A percentile compares a stretch with the other conserved stretches of the same genome.
phyloP scores from a whole-genome alignment of 2,113 vertebrate genomes.

The Myiozetetes cayanensis region DNA sequence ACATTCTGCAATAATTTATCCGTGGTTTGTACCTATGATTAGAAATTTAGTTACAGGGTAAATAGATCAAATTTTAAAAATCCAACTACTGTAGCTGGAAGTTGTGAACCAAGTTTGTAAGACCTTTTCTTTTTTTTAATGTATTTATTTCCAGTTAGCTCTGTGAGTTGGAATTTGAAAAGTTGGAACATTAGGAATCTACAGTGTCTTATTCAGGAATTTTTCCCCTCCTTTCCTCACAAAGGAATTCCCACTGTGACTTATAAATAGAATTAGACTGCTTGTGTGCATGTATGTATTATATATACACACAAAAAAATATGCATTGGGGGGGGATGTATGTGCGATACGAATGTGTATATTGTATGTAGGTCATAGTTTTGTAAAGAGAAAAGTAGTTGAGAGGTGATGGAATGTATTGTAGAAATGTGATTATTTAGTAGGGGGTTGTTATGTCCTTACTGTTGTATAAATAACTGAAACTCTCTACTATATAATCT shows the following conservation, averaged over 20 bases:
- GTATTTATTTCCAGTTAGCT: constrained; percentile 77
- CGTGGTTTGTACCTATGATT: constrained; percentile 77
- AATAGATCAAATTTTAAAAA: constrained; percentile 69
- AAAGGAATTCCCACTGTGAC: constrained; percentile 84
- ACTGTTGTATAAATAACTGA: constrained; percentile 71
- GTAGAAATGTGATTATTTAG: constrained; percentile 75
- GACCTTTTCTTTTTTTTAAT: constrained; percentile 58
- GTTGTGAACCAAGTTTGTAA: constrained; percentile 74
- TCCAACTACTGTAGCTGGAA: constrained; percentile 78
- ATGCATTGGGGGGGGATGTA: constrained; percentile 74
- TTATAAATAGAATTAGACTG: constrained; percentile 79
- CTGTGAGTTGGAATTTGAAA: constrained; percentile 77
- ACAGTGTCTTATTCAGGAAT: constrained; percentile 80
- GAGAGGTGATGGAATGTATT: constrained; percentile 73
- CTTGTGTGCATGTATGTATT: constrained; percentile 78
- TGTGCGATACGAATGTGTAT: constrained; percentile 75
- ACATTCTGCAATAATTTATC: constrained; percentile 77
- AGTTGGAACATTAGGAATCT: constrained; percentile 73
- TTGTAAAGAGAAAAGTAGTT: constrained; percentile 71
- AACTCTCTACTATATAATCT: constrained; percentile 72
- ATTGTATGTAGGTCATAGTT: constrained; percentile 71
- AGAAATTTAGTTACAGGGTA: constrained; percentile 81
- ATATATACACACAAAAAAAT: constrained; percentile 80
- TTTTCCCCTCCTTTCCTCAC: constrained; percentile 73
- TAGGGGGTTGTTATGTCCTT: constrained; percentile 71